Conservation (phyloP, 2,113 vertebrate species). For the Rhineura floridana region DNA sequence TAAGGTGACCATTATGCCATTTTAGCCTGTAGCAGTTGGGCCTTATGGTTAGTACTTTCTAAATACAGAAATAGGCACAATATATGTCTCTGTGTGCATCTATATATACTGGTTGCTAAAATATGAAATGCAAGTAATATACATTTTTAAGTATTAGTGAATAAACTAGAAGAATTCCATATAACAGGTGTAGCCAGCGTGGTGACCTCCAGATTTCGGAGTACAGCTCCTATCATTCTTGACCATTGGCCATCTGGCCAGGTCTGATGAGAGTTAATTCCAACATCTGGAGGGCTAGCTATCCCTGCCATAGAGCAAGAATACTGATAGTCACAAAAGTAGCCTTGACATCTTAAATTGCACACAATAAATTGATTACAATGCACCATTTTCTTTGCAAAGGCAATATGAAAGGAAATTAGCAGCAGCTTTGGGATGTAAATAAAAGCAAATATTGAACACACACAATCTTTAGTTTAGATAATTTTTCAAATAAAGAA, state of each 20-base stretch:
- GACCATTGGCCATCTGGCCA: too few relatives aligned
- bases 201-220: too few relatives aligned
- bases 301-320: constrained; percentile 10
- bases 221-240: too few relatives aligned
- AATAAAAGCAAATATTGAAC: constrained; percentile 51
- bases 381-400: constrained; percentile 50
- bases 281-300: too few relatives aligned
- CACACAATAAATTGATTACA: constrained; percentile 51
- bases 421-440: constrained; percentile 45
- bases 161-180: constrained; percentile 29
- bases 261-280: too few relatives aligned
- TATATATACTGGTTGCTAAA: constrained; percentile 42
- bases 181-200: too few relatives aligned
- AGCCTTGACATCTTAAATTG: constrained; percentile 47
- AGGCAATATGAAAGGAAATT: constrained; percentile 43
- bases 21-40: neutral
- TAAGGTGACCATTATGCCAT: neutral
- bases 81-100: constrained; percentile 13
- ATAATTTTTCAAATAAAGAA: constrained; percentile 42
- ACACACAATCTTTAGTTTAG: constrained; percentile 16
- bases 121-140: constrained; percentile 45
- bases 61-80: constrained; percentile 18
- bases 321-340: constrained; percentile 41
- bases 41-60: constrained; percentile 21
- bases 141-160: constrained; percentile 42